Evolutionary conservation across 2,888 invertebrate genomes (phyloP).

Genomic region (Pammene fasciana): DNA sequence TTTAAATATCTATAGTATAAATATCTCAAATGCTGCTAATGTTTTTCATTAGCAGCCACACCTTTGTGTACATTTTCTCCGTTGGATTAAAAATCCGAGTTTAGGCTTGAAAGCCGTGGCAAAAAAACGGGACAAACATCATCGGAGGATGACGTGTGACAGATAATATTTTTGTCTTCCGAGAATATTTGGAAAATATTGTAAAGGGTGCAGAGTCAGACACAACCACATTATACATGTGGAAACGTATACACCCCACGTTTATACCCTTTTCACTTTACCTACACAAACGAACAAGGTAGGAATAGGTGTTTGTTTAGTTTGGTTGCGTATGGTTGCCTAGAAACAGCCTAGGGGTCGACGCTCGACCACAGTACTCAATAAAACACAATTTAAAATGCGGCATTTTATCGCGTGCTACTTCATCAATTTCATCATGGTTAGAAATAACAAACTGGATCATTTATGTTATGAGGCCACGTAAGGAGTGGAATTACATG

Average conservation of each 20-base stretch:
- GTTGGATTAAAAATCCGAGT: too few species aligned
- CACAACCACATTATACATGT: background rate
- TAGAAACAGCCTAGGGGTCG: conserved; percentile 44
- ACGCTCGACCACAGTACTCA: conserved; percentile 30
- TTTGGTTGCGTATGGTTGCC: conserved; percentile 54
- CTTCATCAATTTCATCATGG: background rate
- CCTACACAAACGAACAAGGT: background rate
- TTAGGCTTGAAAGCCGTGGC: too few species aligned
- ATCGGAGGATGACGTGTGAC: too few species aligned
- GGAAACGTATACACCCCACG: background rate
- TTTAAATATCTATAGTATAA: too few species aligned
- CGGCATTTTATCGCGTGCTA: conserved; percentile 3
- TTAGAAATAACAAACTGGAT: background rate
- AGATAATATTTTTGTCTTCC: too few species aligned
- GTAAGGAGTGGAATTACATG: too few species aligned
- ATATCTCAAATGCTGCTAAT: too few species aligned
- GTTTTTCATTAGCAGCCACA: too few species aligned
- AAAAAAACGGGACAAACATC: too few species aligned
- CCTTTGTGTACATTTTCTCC: too few species aligned
- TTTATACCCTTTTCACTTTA: background rate
- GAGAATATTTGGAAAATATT: too few species aligned
- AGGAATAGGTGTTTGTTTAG: conserved; percentile 46
- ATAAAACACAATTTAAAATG: conserved; percentile 32
- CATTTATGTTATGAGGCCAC: background rate
- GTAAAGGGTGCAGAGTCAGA: background rate